Evolutionary conservation across 1,140 invertebrate genomes (phyloP).

Genomic region (Babylonia areolata): DNA sequence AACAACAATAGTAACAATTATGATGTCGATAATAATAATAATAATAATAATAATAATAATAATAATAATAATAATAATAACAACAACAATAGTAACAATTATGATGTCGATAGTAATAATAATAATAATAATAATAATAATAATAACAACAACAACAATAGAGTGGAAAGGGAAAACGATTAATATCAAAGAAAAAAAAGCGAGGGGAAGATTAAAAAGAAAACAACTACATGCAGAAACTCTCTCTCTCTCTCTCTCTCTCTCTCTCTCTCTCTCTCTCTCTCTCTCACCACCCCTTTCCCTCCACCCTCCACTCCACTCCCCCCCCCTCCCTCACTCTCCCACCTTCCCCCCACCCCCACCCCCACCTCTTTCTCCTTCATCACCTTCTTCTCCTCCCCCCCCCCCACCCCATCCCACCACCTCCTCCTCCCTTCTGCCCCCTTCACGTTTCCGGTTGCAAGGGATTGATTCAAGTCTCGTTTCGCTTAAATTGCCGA

Average conservation of each 20-base stretch:
- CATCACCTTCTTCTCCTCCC: background rate
- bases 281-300: constrained; percentile 1
- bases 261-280: constrained; percentile 19
- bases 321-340: background rate
- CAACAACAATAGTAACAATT: no score
- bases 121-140: no score
- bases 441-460: background rate
- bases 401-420: background rate
- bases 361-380: background rate
- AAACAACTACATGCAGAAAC: no score
- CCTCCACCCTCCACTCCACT: background rate
- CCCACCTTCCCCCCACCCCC: background rate
- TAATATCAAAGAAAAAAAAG: no score
- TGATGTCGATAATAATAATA: no score
- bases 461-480: background rate
- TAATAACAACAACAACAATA: no score
- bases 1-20: no score
- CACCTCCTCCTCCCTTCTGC: no score
- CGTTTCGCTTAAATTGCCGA: constrained; percentile 25
- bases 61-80: no score
- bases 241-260: constrained; percentile 19
- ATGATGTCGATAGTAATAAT: no score
- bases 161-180: no score
- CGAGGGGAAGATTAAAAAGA: background rate
- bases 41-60: no score